A percentile compares a stretch with the other conserved stretches of the same genome.
phyloP scores from a whole-genome alignment of 1,140 invertebrate species.

The Parapsyche elsis region DNA sequence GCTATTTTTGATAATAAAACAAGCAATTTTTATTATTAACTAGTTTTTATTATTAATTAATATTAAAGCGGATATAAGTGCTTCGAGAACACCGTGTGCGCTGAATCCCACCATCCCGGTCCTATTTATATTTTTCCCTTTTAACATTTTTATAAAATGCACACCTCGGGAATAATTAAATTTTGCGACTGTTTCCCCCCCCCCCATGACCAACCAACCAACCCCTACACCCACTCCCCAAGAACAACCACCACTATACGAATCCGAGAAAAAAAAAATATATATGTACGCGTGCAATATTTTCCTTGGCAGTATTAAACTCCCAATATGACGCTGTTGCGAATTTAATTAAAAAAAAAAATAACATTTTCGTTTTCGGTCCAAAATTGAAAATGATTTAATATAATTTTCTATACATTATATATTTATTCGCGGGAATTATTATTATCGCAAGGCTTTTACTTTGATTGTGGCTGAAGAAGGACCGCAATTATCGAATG shows the following conservation, averaged over 20 bases:
- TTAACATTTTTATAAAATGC: constrained; percentile 55
- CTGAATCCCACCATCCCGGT: constrained; percentile 46
- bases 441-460: constrained; percentile 11
- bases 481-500: constrained; percentile 4
- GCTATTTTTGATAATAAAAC: too few relatives aligned
- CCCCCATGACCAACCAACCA: background rate
- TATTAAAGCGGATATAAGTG: background rate
- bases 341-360: background rate
- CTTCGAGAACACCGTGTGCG: constrained; percentile 33
- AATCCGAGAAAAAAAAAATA: constrained; percentile 16
- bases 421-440: background rate
- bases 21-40: too few relatives aligned
- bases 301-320: constrained; percentile 13
- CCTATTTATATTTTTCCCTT: constrained; percentile 55
- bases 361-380: too few relatives aligned
- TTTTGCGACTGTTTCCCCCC: constrained; percentile 42
- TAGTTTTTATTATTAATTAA: background rate
- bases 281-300: constrained; percentile 8
- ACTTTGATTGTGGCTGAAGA: background rate
- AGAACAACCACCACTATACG: constrained; percentile 18
- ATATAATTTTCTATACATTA: background rate
- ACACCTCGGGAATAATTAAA: constrained; percentile 57
- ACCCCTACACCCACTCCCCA: too few relatives aligned
- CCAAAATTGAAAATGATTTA: too few relatives aligned
- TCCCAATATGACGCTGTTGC: constrained; percentile 11